A percentile compares a stretch with the other conserved stretches of the same genome.
phyloP scores from a whole-genome alignment of 92 coral and sea anemone species.

The Micromussa lordhowensis region DNA sequence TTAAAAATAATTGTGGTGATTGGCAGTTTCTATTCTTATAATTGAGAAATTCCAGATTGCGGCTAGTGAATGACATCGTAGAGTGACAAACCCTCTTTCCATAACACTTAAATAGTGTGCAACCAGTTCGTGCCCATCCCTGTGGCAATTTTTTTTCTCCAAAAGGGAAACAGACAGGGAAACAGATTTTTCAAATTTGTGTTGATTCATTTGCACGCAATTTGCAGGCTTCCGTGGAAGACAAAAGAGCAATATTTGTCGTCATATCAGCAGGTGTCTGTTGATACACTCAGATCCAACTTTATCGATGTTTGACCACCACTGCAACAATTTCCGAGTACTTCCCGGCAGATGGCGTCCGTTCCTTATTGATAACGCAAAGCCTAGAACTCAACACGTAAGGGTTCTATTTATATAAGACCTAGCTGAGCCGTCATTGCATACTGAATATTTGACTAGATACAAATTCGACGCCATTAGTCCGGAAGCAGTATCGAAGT shows the following conservation, averaged over 20 bases:
- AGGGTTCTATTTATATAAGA: not conserved
- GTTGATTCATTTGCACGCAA: not conserved
- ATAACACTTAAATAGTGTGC: not conserved
- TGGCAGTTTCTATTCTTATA: not conserved
- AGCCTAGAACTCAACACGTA: not conserved
- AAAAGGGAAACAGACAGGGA: not conserved
- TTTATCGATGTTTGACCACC: not conserved
- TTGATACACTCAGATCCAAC: not conserved
- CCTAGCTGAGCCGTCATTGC: not conserved
- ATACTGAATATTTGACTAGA: not conserved
- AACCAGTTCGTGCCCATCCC: not conserved
- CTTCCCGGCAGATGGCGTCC: not conserved
- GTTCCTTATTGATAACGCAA: not conserved
- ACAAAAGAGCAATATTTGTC: not conserved
- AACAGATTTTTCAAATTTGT: not conserved
- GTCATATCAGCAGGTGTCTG: not conserved
- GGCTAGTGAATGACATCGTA: not conserved
- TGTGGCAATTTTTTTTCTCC: not conserved
- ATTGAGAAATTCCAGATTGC: not conserved
- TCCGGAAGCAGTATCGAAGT: too few relatives aligned
- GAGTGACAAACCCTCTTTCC: not conserved
- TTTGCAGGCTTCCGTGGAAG: not conserved
- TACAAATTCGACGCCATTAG: not conserved
- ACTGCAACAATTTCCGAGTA: not conserved
- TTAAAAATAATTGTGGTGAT: not conserved